Conservation (phyloP, 1,140 invertebrate genomes). For the Theocolax elegans region DNA sequence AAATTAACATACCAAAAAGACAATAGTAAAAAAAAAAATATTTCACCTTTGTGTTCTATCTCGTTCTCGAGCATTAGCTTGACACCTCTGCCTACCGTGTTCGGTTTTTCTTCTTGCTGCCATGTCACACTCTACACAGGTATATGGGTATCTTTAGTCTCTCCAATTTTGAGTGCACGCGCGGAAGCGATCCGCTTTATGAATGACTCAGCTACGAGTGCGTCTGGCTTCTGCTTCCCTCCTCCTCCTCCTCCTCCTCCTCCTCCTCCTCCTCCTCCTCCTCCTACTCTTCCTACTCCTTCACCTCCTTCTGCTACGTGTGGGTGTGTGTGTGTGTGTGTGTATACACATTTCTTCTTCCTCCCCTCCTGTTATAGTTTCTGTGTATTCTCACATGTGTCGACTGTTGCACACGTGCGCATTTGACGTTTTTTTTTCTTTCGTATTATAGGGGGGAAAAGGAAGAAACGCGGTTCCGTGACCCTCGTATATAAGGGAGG, state of each 20-base stretch:
- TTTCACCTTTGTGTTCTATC: slow-evolving; percentile 81
- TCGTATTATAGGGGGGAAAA: no score
- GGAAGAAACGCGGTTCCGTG: no score
- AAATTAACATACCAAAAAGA: no score
- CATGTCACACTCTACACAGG: slow-evolving; percentile 37
- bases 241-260: not conserved
- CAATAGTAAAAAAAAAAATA: no score
- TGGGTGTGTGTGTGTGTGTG: not conserved
- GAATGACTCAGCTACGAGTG: not conserved
- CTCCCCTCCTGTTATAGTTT: no score
- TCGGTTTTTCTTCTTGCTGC: slow-evolving; percentile 43
- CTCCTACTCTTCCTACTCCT: not conserved
- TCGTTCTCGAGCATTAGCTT: slow-evolving; percentile 79
- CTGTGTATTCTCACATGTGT: no score
- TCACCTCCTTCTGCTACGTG: not conserved
- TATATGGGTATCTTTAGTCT: no score
- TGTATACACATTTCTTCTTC: no score
- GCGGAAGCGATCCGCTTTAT: slow-evolving; percentile 22
- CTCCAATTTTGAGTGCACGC: no score
- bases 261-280: not conserved
- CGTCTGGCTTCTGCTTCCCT: not conserved
- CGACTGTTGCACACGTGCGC: no score
- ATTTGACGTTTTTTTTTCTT: no score
- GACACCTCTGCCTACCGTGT: slow-evolving; percentile 71
- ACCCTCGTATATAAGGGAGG: no score